Percentiles rank a stretch among this genome's conserved stretches.
Evolutionary conservation across 1,140 invertebrate genomes (phyloP).

Genomic region (Neuroterus valhalla): DNA sequence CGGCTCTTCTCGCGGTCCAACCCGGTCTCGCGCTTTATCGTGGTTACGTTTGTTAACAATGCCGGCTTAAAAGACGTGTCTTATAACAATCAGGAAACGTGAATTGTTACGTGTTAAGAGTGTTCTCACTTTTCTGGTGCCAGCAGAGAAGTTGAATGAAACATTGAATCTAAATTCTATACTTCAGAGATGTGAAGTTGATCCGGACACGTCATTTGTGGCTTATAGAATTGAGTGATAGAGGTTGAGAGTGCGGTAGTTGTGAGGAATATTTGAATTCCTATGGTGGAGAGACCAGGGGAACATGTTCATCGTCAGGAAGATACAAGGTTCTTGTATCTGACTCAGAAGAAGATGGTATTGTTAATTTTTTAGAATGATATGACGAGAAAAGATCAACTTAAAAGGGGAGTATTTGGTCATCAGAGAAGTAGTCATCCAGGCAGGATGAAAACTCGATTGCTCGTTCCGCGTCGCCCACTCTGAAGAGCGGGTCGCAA

Average conservation of each 20-base stretch:
- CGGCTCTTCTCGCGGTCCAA: slow-evolving; percentile 37
- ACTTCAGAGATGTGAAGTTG: too few relatives aligned
- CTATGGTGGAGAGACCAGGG: neutral
- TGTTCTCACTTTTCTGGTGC: neutral
- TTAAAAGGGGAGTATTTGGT: neutral
- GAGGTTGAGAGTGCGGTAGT: too few relatives aligned
- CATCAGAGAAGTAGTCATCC: neutral
- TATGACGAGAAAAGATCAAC: slow-evolving; percentile 15
- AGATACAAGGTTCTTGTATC: neutral
- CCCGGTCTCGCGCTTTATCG: slow-evolving; percentile 38
- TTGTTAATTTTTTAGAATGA: neutral
- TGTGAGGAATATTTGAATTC: too few relatives aligned
- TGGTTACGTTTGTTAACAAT: neutral
- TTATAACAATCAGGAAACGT: neutral
- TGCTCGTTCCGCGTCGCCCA: slow-evolving; percentile 42
- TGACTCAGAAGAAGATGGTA: neutral
- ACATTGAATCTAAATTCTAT: too few relatives aligned
- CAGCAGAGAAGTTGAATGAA: neutral
- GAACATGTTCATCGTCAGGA: neutral
- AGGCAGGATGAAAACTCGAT: slow-evolving; percentile 52
- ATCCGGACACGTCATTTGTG: too few relatives aligned
- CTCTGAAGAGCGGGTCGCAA: slow-evolving; percentile 41
- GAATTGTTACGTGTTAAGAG: neutral
- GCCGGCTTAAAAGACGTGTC: neutral
- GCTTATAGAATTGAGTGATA: too few relatives aligned